These are phyloP conservation scores for Ptyas mucosa DNA, from an alignment of 2,113 vertebrate species.

Conservation along the genomic window DNA sequence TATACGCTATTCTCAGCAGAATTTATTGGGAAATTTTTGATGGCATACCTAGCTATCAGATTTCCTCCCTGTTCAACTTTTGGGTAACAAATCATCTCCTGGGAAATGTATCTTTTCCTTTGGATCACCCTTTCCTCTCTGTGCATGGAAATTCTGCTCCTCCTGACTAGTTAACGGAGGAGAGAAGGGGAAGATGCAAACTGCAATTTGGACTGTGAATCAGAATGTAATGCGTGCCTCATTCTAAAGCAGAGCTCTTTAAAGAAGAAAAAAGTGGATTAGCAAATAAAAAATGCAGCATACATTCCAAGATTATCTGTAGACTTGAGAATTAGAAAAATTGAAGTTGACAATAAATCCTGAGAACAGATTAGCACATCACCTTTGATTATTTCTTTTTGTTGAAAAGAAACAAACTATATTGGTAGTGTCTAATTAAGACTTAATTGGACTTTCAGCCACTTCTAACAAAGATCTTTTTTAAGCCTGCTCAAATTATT, in stretches of 20 bases:
- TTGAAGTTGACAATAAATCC: slow-evolving; percentile 47
- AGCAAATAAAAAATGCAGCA: slow-evolving; percentile 14
- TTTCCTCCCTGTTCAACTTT: background rate
- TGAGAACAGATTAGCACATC: slow-evolving; percentile 51
- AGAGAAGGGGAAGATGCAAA: background rate
- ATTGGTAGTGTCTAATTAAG: slow-evolving; percentile 50
- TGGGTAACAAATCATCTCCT: no score
- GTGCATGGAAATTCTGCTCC: background rate
- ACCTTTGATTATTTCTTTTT: background rate
- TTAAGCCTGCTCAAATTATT: slow-evolving; percentile 36
- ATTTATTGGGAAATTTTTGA: background rate
- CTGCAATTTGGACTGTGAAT: background rate
- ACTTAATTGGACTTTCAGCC: slow-evolving; percentile 58
- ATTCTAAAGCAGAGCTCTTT: background rate
- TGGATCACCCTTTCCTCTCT: background rate
- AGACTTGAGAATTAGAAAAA: slow-evolving; percentile 30
- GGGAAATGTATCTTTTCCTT: background rate
- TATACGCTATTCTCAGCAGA: background rate
- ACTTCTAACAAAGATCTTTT: slow-evolving; percentile 34
- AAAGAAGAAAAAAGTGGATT: background rate
- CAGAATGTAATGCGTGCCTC: background rate
- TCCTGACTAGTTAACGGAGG: background rate
- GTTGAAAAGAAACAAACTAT: slow-evolving; percentile 28
- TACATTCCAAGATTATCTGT: background rate
- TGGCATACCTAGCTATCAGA: background rate